A percentile compares a stretch with the other conserved stretches of the same genome.
Evolutionary conservation across 2,888 invertebrate genomes (phyloP).

Genomic region (Yponomeuta plumbellus): DNA sequence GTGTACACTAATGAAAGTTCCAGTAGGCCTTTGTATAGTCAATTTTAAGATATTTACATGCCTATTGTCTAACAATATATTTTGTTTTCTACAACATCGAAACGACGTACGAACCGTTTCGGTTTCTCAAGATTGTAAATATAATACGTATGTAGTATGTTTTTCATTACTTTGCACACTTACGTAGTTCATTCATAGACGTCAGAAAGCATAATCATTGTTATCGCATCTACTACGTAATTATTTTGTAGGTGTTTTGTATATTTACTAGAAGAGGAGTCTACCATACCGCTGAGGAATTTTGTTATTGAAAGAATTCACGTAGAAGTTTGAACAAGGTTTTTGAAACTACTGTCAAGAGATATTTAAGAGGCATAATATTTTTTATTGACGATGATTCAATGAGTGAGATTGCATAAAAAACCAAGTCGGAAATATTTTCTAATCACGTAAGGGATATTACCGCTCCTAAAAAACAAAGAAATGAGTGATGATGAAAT

Average conservation of each 20-base stretch:
- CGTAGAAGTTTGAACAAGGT: not conserved
- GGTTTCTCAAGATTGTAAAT: not conserved
- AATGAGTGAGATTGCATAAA: too few relatives aligned
- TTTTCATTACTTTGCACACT: conserved; percentile 20
- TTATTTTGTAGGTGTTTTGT: not conserved
- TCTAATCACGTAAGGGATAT: too few relatives aligned
- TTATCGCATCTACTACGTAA: not conserved
- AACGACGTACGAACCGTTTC: not conserved
- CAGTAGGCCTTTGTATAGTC: conserved; percentile 13
- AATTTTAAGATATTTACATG: conserved; percentile 9
- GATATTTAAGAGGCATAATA: too few relatives aligned
- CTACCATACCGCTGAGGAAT: not conserved
- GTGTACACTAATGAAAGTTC: not conserved
- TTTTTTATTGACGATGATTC: too few relatives aligned
- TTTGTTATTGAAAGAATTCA: not conserved
- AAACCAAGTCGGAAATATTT: too few relatives aligned
- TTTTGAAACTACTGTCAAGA: too few relatives aligned
- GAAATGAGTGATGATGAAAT: too few relatives aligned
- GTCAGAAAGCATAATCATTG: not conserved
- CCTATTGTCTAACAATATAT: not conserved
- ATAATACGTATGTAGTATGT: conserved; percentile 12
- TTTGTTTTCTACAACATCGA: not conserved
- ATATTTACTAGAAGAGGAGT: not conserved
- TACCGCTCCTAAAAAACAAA: too few relatives aligned
- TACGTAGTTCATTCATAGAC: conserved; percentile 21